Conservation (phyloP, 2,113 vertebrate genomes). For the Zosterops hypoxanthus region DNA sequence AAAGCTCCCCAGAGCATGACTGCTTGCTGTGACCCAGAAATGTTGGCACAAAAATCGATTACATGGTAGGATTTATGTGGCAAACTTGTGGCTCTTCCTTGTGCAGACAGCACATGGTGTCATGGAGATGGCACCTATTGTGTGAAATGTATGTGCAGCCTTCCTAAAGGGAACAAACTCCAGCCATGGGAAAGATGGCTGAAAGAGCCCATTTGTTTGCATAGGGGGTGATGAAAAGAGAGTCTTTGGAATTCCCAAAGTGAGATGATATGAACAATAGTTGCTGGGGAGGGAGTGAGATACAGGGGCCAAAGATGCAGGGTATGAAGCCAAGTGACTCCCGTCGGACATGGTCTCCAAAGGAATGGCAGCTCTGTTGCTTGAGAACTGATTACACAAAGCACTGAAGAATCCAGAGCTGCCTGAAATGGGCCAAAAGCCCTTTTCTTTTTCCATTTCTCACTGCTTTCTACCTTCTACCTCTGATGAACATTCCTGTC, state of each 20-base stretch:
- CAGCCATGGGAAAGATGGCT: background rate
- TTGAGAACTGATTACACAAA: background rate
- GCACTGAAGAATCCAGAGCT: background rate
- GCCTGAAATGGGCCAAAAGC: background rate
- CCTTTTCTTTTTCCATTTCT: background rate
- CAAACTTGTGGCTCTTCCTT: background rate
- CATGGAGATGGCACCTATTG: background rate
- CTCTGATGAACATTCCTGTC: background rate
- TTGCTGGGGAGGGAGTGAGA: background rate
- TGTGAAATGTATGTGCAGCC: background rate
- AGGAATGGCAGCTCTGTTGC: background rate
- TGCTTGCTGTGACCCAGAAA: conserved; percentile 23
- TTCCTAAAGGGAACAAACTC: background rate
- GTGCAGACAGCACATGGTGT: background rate
- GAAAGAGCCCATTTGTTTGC: background rate
- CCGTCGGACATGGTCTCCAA: fast-evolving
- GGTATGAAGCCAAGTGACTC: background rate
- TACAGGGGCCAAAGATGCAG: background rate
- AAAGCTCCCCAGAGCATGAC: conserved; percentile 19
- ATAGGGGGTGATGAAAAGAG: background rate
- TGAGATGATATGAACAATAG: background rate
- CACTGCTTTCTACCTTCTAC: background rate
- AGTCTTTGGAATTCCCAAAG: background rate
- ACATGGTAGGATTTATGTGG: conserved; percentile 1
- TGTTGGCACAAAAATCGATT: conserved; percentile 15